Base-by-base conservation (phyloP, 2,797 vertebrate species). In the Pseudochirops cupreus region DNA sequence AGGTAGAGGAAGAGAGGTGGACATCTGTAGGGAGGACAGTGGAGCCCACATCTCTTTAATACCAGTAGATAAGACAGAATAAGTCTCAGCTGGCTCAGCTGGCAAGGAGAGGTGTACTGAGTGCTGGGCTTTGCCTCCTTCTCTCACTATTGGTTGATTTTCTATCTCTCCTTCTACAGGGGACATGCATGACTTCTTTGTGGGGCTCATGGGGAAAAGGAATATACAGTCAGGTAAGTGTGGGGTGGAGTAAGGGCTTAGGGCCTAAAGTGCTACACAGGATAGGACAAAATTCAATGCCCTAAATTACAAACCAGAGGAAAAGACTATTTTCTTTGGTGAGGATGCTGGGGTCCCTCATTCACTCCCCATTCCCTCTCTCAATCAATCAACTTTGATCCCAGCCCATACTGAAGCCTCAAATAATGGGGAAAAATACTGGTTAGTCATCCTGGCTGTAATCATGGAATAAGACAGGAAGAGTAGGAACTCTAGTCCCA, bases 111-210 rank as follows among this genome's bases (percentile, higher is more conserved):
- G 33, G 57, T 29, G 11, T 11, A 31, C 24, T n/a, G 18, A 74
- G 5, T 39, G n/a, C 16, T 39, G 74, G 82, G 29, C 56, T 91
- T 55, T 3, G 1, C 1, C 57, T 12, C 4, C 67, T 54, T 2
- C 21, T 39, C 16, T 56, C 18, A 13, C 31, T 62, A 6, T 16
- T 2, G 5, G 50, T 52, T 94, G 93, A 94, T 58, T 21, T 13
- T 57, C 18, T 18, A 52, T 94, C 56, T 92, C 57, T 97, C 92
- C 96, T 92, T 94, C 97, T 97, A 54, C 97, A 99, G 99, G 99
- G 95, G 99, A 99, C 96, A 99, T 99, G 99, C 99, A 99, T 94
- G 99, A 99, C 96, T 99, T 99, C 97, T 99, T 99, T 98, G 99
- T 99, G 98, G 99, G 99, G 95, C 99, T 99, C 21, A 99, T 99